A percentile compares a stretch with the other conserved stretches of the same genome.
Conservation (phyloP, 2,113 vertebrate genomes). For the Thunnus maccoyii region DNA sequence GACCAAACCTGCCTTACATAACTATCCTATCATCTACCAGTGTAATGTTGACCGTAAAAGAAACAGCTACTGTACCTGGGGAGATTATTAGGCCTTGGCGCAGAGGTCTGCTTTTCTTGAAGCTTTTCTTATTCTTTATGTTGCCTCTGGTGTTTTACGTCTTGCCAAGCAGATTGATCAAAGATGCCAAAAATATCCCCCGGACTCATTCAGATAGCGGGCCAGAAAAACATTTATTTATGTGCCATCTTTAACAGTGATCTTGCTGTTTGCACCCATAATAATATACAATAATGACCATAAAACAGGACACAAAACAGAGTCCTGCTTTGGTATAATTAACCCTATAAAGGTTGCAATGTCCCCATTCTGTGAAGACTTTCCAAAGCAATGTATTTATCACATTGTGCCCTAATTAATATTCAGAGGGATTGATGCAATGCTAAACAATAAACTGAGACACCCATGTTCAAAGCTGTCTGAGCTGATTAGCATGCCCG, state of each 20-base stretch:
- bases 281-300: constrained; percentile 21
- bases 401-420: constrained; percentile 45
- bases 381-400: constrained; percentile 29
- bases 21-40: constrained; percentile 6
- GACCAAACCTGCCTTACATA: constrained; percentile 20
- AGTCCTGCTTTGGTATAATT: background rate
- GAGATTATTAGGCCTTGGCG: constrained; percentile 64
- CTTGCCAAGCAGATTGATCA: constrained; percentile 55
- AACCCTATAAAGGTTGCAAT: background rate
- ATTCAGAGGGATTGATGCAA: constrained; percentile 30
- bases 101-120: constrained; percentile 36
- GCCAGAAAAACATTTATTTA: constrained; percentile 27
- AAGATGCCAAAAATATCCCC: constrained; percentile 56
- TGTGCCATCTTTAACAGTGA: constrained; percentile 14
- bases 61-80: constrained; percentile 43
- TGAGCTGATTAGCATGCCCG: constrained; percentile 55
- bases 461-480: constrained; percentile 50
- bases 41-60: constrained; percentile 16
- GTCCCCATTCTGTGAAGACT: background rate
- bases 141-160: constrained; percentile 53
- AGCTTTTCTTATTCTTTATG: constrained; percentile 36
- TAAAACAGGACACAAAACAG: constrained; percentile 6
- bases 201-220: constrained; percentile 12
- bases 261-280: constrained; percentile 6
- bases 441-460: constrained; percentile 38